A percentile compares a stretch with the other conserved stretches of the same genome.
Conservation (phyloP, 2,888 invertebrate species). For the Eulithis prunata region DNA sequence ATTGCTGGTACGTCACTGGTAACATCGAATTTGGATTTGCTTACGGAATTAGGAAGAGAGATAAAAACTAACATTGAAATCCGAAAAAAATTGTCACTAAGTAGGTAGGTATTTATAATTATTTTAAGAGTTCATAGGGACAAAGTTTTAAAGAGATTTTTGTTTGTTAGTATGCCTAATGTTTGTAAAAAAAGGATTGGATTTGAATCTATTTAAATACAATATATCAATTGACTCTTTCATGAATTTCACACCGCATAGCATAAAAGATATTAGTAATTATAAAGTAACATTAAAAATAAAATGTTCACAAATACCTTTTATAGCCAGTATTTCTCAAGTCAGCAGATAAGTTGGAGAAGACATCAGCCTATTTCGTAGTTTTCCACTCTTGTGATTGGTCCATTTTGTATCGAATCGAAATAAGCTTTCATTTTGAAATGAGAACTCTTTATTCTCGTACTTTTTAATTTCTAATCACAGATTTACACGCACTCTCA, state of each 20-base stretch:
- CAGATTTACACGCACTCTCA: slow-evolving; percentile 57
- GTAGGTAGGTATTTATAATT: too few species aligned
- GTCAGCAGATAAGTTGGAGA: neutral
- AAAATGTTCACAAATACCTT: neutral
- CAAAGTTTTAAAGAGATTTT: too few species aligned
- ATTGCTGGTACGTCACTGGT: slow-evolving; percentile 79
- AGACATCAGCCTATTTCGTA: neutral
- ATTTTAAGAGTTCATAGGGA: too few species aligned
- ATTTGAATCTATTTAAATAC: too few species aligned
- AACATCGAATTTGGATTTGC: slow-evolving; percentile 64
- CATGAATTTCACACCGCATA: too few species aligned
- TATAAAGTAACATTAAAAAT: neutral
- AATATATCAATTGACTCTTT: too few species aligned
- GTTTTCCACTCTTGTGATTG: neutral
- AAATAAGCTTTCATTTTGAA: slow-evolving; percentile 7
- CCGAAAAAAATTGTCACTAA: too few species aligned
- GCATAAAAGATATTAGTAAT: too few species aligned
- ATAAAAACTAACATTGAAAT: too few species aligned
- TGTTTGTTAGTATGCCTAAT: too few species aligned
- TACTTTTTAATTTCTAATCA: slow-evolving; percentile 18
- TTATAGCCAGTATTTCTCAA: neutral
- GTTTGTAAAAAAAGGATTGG: too few species aligned
- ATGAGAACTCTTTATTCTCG: slow-evolving; percentile 1
- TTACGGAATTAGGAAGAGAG: slow-evolving; percentile 30
- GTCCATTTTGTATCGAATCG: too few species aligned